Conservation (phyloP, 2,888 invertebrate species). For the Nephrotoma flavescens region DNA sequence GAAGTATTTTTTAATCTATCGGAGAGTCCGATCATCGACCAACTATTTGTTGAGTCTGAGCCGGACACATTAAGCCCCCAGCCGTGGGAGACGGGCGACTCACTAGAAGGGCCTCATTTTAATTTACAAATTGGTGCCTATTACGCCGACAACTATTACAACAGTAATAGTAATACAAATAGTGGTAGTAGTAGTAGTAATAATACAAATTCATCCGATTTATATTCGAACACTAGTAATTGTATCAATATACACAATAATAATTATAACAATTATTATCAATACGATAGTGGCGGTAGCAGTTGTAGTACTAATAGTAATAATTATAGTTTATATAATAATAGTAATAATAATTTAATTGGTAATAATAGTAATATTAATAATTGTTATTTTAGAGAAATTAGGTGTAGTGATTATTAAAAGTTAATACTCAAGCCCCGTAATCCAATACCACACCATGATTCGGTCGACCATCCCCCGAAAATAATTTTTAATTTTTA, state of each 20-base stretch:
- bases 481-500: not conserved
- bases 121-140: slow-evolving; percentile 18
- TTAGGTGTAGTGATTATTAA: slow-evolving; percentile 19
- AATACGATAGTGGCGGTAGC: not conserved
- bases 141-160: not conserved
- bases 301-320: not conserved
- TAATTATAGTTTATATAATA: not conserved
- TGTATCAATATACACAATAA: not conserved
- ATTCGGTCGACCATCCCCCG: not conserved
- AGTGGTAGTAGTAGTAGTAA: not conserved
- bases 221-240: not conserved
- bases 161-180: not conserved
- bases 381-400: slow-evolving; percentile 14
- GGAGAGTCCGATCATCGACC: slow-evolving; percentile 19
- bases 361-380: slow-evolving; percentile 1
- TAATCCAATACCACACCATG: not conserved
- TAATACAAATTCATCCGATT: not conserved
- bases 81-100: slow-evolving; percentile 18
- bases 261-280: not conserved
- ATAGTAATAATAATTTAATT: not conserved
- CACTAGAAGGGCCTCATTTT: slow-evolving; percentile 18
- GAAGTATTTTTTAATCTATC: slow-evolving; percentile 41
- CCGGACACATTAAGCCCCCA: slow-evolving; percentile 18
- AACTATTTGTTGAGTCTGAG: slow-evolving; percentile 17
- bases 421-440: not conserved